Evolutionary conservation across 2,113 vertebrate genomes (phyloP), one percentile per base, ranked within the genome.

Genomic region (Poecile atricapillus): DNA sequence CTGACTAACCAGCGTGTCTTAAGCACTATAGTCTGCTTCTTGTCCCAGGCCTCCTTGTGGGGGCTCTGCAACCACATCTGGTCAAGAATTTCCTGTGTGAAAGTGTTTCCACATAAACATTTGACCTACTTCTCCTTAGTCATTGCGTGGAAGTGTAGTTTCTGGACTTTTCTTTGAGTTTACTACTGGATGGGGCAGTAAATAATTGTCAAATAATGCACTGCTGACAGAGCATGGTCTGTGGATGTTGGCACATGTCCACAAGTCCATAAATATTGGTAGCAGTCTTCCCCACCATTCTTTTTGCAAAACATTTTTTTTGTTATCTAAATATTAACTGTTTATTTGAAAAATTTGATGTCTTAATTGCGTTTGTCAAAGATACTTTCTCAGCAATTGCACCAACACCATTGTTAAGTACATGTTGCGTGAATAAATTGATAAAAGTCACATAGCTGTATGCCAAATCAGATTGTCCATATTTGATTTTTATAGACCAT

Each of bases 401-500:
- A 3, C 10, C 35, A 28, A 35, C 24, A 39, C 9, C 4, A 60
- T 55, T 44, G 9, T 56, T 35, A 46, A 74, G 23, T 59, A 44
- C 49, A 2, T 44, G 24, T 84, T 68, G 31, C 41, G 24, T 49
- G 31, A 76, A 7, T 59, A 63, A 49, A 20, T 23, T 83, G 78
- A 12, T 1, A 2, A 7, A 44, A 35, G 56, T 84, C 16, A 1
- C 9, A 0, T 56, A 30, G 7, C 11, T 53, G 6, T 53, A 3
- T 82, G 55, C 17, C 7, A 53, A 17, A 49, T 37, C 20, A 20
- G 21, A 17, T 64, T 59, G 11, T 35, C 8, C 0, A 0, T 59
- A 15, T 67, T 71, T 71, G 5, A 33, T 78, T 75, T 82, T 23
- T 49, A 5, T 35, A 44, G 23, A 5, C 27, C 56, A 1, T 35